phyloP scores from a whole-genome alignment of 2,797 vertebrate genomes.

The Sylvilagus floridanus region DNA sequence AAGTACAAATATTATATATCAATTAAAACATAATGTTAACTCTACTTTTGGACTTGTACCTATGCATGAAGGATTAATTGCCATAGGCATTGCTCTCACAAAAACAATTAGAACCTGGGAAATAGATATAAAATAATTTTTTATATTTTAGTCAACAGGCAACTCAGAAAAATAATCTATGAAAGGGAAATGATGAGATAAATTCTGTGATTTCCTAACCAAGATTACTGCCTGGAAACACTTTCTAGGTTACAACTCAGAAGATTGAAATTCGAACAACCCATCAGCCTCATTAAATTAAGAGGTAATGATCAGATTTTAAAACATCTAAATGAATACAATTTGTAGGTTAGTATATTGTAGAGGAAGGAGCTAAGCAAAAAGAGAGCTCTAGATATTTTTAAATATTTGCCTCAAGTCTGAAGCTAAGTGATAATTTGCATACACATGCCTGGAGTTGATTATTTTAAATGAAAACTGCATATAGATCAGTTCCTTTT shows the following conservation, averaged over 20 bases:
- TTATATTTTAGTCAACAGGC: not conserved
- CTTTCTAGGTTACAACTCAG: not conserved
- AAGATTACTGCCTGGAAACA: not conserved
- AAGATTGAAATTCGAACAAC: not conserved
- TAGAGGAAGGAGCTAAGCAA: not conserved
- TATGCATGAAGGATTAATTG: not conserved
- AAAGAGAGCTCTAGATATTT: not conserved
- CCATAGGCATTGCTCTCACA: not conserved
- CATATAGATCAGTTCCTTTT: constrained; percentile 31
- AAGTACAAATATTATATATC: no score
- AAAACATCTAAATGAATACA: not conserved
- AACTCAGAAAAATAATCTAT: not conserved
- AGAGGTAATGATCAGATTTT: not conserved
- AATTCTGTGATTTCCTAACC: not conserved
- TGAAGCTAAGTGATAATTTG: not conserved
- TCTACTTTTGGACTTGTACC: not conserved
- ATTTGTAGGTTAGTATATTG: not conserved
- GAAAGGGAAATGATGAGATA: not conserved
- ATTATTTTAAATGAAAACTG: constrained; percentile 32
- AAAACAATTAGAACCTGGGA: not conserved
- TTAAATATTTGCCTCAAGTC: not conserved
- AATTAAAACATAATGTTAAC: no score
- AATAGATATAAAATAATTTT: constrained; percentile 5
- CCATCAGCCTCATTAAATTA: not conserved
- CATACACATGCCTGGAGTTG: not conserved